phyloP scores from a whole-genome alignment of 2,888 invertebrate species.

The Anagyrus pseudococci region DNA sequence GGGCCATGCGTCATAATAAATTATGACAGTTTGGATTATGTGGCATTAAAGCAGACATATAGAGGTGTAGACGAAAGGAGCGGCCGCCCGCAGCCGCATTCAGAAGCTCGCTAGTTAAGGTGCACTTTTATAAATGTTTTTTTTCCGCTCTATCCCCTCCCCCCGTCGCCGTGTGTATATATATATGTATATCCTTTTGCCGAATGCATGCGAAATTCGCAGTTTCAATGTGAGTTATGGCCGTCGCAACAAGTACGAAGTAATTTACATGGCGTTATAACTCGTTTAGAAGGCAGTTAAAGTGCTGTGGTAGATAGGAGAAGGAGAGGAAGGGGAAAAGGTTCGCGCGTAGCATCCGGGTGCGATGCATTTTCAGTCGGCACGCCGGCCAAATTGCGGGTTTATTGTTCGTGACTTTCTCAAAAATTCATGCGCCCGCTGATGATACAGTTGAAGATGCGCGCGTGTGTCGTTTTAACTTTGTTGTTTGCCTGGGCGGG shows the following conservation, averaged over 20 bases:
- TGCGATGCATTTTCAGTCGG: neutral
- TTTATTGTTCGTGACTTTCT: neutral
- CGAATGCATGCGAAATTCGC: conserved; percentile 6
- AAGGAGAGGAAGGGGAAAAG: neutral
- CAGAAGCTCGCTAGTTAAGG: too few species aligned
- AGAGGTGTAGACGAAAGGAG: too few species aligned
- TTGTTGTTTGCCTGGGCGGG: neutral
- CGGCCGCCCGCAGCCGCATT: too few species aligned
- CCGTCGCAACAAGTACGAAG: conserved; percentile 9
- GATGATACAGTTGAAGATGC: too few species aligned
- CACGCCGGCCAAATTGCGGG: neutral
- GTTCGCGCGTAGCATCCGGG: neutral
- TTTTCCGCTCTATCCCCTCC: neutral
- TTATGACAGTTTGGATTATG: too few species aligned
- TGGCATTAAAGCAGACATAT: too few species aligned
- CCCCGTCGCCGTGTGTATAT: too few species aligned
- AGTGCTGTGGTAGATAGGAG: too few species aligned
- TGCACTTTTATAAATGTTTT: neutral
- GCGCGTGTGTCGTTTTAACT: neutral
- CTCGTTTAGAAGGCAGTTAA: conserved; percentile 21
- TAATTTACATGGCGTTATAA: conserved; percentile 20
- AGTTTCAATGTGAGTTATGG: conserved; percentile 20
- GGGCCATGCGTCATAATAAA: too few species aligned
- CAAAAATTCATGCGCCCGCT: neutral
- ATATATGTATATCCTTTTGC: neutral